Evolutionary conservation across 2,888 invertebrate genomes (phyloP).

Genomic region (Drosophila ezoana): DNA sequence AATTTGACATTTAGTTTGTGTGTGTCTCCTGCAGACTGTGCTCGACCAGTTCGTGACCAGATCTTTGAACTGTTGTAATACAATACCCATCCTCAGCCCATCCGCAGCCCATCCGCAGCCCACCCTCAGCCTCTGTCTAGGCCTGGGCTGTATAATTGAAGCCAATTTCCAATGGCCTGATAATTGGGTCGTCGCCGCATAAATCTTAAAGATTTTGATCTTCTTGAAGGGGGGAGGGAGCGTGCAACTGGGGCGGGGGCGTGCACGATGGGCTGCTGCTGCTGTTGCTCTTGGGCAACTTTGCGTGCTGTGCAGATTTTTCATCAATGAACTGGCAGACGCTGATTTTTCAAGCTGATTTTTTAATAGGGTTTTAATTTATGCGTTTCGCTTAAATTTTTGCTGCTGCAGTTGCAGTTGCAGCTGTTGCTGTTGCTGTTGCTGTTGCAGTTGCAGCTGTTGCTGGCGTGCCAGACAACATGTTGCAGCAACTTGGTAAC

Average conservation of each 20-base stretch:
- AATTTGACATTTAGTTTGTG: slow-evolving; percentile 68
- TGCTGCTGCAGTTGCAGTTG: slow-evolving; percentile 14
- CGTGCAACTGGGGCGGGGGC: slow-evolving; percentile 41
- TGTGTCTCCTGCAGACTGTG: slow-evolving; percentile 12
- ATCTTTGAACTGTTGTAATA: slow-evolving; percentile 14
- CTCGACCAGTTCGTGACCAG: slow-evolving; percentile 50
- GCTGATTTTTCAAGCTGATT: slow-evolving; percentile 22
- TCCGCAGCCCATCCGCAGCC: neutral
- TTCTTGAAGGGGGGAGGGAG: slow-evolving; percentile 35
- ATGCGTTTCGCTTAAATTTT: slow-evolving; percentile 56
- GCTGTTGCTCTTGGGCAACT: slow-evolving; percentile 62
- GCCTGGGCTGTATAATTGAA: slow-evolving; percentile 62
- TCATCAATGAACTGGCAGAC: slow-evolving; percentile 42
- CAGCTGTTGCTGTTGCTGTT: neutral
- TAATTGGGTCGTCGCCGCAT: slow-evolving; percentile 70
- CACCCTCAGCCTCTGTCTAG: slow-evolving; percentile 1
- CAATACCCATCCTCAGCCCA: neutral
- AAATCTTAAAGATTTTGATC: slow-evolving; percentile 45
- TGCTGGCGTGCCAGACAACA: slow-evolving; percentile 21
- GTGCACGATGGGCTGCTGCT: slow-evolving; percentile 13
- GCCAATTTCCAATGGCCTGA: slow-evolving; percentile 69
- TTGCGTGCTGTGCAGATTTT: slow-evolving; percentile 67
- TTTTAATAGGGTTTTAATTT: slow-evolving; percentile 70
- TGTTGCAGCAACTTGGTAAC: slow-evolving; percentile 48
- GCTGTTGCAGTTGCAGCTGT: neutral